Evolutionary conservation across 2,113 vertebrate genomes (phyloP).

Genomic region (Gopherus flavomarginatus): DNA sequence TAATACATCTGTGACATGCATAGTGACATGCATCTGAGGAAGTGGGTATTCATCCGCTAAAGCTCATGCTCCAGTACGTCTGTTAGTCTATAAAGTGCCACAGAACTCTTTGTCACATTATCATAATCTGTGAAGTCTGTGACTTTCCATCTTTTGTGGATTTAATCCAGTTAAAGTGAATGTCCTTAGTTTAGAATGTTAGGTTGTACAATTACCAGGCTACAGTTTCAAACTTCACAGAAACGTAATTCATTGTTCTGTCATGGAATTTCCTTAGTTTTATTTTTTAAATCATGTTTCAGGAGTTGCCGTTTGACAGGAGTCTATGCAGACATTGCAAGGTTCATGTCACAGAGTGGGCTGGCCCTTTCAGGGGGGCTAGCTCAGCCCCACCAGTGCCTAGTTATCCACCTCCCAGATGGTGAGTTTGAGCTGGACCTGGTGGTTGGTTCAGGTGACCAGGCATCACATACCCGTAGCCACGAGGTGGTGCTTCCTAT

Average conservation of each 20-base stretch:
- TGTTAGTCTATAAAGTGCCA: too few relatives aligned
- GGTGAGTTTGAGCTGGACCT: background rate
- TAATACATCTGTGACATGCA: too few relatives aligned
- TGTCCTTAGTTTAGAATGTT: too few relatives aligned
- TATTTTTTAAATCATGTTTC: background rate
- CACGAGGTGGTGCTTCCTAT: background rate
- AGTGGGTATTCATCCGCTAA: too few relatives aligned
- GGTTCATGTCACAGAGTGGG: background rate
- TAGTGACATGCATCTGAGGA: too few relatives aligned
- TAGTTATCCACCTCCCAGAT: background rate
- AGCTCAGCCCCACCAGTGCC: background rate
- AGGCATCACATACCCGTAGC: background rate
- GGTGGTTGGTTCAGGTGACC: background rate
- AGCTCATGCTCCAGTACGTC: too few relatives aligned
- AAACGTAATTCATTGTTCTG: too few relatives aligned
- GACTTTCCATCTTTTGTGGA: background rate
- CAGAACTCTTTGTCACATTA: background rate
- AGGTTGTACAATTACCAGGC: too few relatives aligned
- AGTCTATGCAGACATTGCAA: background rate
- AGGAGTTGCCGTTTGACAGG: background rate
- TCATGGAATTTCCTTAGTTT: background rate
- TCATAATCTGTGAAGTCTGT: background rate
- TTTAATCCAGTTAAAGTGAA: too few relatives aligned
- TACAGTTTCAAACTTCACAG: too few relatives aligned
- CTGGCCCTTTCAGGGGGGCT: background rate